Conservation (phyloP, 2,888 invertebrate species). For the Microctonus aethiopoides region DNA sequence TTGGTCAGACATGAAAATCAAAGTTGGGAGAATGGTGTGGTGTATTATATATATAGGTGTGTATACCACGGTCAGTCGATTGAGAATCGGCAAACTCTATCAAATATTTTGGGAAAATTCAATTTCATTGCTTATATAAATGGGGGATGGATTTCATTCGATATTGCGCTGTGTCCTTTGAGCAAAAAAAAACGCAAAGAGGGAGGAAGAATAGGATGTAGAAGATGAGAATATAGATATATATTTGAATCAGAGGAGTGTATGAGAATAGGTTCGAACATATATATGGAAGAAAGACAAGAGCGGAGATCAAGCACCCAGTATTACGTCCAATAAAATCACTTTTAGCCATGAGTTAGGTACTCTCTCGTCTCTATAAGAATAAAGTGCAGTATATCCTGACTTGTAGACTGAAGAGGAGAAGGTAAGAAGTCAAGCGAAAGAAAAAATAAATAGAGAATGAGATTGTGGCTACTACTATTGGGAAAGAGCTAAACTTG, state of each 20-base stretch:
- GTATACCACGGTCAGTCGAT: neutral
- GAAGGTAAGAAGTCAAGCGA: slow-evolving; percentile 2
- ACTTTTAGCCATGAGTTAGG: slow-evolving; percentile 49
- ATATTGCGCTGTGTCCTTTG: slow-evolving; percentile 4
- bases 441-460: slow-evolving; percentile 1
- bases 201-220: neutral
- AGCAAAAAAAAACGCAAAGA: neutral
- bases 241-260: neutral
- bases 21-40: slow-evolving; percentile 5
- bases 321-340: slow-evolving; percentile 61
- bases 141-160: slow-evolving; percentile 11
- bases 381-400: slow-evolving; percentile 1
- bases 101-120: slow-evolving; percentile 24
- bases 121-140: slow-evolving; percentile 16
- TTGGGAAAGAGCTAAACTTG: neutral
- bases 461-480: neutral
- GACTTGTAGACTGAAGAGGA: neutral
- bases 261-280: slow-evolving; percentile 4
- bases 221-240: neutral
- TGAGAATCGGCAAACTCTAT: neutral
- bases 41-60: no score
- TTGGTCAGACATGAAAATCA: neutral
- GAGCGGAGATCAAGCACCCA: slow-evolving; percentile 26
- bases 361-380: neutral
- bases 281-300: neutral